Percentiles rank a stretch among this genome's conserved stretches.
Evolutionary conservation across 2,797 vertebrate genomes (phyloP).

Genomic region (Octomys mimax): DNA sequence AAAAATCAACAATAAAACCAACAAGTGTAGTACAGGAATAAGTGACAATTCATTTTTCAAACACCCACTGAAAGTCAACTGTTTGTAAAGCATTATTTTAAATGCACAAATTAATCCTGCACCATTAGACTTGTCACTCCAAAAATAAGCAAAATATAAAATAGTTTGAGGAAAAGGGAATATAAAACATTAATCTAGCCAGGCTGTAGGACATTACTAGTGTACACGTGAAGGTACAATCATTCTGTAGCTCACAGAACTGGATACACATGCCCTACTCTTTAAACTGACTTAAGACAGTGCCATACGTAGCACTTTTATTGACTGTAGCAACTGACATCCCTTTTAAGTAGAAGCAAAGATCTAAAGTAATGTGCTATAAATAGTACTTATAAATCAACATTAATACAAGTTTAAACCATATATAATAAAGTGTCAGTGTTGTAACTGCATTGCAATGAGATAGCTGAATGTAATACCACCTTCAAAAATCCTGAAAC

Average conservation of each 20-base stretch:
- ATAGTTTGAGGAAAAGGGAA: conserved; percentile 56
- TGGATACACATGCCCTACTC: conserved; percentile 87
- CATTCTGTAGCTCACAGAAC: conserved; percentile 87
- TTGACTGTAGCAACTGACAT: conserved; percentile 91
- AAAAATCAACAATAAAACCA: conserved; percentile 44
- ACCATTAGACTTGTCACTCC: conserved; percentile 80
- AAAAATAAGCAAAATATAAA: conserved; percentile 77
- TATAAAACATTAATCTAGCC: conserved; percentile 73
- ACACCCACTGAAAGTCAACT: conserved; percentile 29
- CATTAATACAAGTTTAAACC: conserved; percentile 82
- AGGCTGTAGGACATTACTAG: conserved; percentile 64
- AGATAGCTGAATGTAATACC: conserved; percentile 45
- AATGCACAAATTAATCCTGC: conserved; percentile 77
- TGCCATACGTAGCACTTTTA: conserved; percentile 92
- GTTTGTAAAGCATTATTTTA: conserved; percentile 59
- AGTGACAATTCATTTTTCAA: conserved; percentile 55
- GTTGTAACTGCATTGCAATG: conserved; percentile 63
- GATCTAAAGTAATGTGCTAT: conserved; percentile 84
- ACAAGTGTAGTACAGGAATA: conserved; percentile 3
- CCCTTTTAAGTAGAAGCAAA: conserved; percentile 87
- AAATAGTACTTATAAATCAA: conserved; percentile 81
- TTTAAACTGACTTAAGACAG: conserved; percentile 87
- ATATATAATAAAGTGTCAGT: conserved; percentile 63
- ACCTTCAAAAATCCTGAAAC: conserved; percentile 68
- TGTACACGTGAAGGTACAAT: conserved; percentile 84